These are phyloP conservation scores for Hemicentrotus pulcherrimus DNA, from an alignment of 35 echinoderm and acorn worm genomes.

Conservation along the genomic window DNA sequence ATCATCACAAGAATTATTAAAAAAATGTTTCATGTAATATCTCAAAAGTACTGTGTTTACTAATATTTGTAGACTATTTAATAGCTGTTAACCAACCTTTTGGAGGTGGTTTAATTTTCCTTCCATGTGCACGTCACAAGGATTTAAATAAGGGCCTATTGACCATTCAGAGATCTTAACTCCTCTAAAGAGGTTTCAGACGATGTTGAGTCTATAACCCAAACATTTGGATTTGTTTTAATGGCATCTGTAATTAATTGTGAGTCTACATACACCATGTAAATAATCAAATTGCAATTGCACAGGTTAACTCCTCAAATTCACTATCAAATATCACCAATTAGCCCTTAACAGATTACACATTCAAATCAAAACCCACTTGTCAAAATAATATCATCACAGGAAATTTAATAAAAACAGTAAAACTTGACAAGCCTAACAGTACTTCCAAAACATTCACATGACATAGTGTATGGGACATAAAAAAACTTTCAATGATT, in stretches of 20 bases:
- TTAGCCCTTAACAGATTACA: neutral
- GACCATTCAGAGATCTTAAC: no score
- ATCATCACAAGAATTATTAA: neutral
- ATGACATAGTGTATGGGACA: neutral
- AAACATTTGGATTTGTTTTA: neutral
- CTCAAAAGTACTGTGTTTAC: no score
- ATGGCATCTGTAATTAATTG: neutral
- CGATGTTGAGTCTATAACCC: neutral
- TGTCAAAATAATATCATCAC: neutral
- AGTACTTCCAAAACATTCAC: neutral
- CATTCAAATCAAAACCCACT: neutral
- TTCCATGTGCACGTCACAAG: no score
- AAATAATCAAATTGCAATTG: neutral
- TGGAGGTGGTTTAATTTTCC: no score
- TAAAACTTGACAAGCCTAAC: neutral
- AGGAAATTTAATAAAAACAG: neutral
- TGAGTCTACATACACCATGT: neutral
- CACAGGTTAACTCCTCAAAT: neutral
- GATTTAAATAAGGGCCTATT: no score
- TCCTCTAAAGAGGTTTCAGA: neutral
- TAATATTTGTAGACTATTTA: no score
- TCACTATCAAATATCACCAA: neutral
- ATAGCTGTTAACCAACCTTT: no score
- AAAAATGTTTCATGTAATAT: neutral
- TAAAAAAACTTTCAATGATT: neutral